These are phyloP conservation scores for Agapostemon virescens DNA, from an alignment of 2,888 invertebrate species.

Conservation along the genomic window DNA sequence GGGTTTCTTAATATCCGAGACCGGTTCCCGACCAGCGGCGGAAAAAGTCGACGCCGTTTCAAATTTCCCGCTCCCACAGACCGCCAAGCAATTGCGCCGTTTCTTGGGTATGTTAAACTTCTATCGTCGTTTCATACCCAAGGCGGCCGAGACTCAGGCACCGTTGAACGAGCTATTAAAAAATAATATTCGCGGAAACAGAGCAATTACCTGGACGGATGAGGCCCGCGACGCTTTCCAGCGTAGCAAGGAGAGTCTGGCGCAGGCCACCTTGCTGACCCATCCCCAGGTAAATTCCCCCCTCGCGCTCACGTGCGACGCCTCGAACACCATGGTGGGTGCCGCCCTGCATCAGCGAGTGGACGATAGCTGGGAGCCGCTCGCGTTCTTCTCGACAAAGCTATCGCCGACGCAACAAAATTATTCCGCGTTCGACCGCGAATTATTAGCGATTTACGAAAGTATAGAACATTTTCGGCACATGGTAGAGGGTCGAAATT, in stretches of 20 bases:
- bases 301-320: neutral
- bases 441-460: neutral
- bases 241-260: neutral
- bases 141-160: neutral
- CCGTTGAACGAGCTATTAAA: neutral
- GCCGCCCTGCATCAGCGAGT: neutral
- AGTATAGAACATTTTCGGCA: neutral
- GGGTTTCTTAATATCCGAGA: neutral
- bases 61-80: neutral
- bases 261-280: neutral
- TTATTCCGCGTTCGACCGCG: neutral
- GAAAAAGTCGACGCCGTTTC: neutral
- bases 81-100: neutral
- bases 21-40: neutral
- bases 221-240: neutral
- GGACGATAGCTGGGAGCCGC: neutral
- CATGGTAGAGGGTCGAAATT: neutral
- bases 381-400: neutral
- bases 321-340: neutral
- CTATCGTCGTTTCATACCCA: conserved; percentile 11
- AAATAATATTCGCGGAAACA: neutral
- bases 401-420: neutral
- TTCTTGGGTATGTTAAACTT: conserved; percentile 31
- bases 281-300: neutral
- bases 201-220: neutral